phyloP scores from a whole-genome alignment of 1,140 invertebrate species.

The Druon quercuslanigerum region DNA sequence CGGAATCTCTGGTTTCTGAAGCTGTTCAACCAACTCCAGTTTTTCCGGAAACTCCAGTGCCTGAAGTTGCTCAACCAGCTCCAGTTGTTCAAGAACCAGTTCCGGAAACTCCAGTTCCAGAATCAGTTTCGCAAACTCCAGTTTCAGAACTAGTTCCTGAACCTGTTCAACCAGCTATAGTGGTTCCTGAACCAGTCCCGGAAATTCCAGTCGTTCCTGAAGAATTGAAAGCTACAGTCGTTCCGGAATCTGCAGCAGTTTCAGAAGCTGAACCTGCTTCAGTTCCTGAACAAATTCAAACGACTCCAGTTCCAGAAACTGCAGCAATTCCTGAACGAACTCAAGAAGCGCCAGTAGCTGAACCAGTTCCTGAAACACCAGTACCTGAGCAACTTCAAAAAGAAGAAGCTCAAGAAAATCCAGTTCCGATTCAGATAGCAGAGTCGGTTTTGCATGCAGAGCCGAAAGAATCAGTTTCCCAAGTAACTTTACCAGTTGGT shows the following conservation, averaged over 20 bases:
- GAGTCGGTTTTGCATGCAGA: constrained; percentile 70
- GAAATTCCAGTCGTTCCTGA: constrained; percentile 16
- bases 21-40: constrained; percentile 21
- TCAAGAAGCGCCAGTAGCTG: constrained; percentile 13
- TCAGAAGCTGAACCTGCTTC: not conserved
- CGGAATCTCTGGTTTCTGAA: not conserved
- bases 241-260: not conserved
- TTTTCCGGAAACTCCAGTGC: constrained; percentile 35
- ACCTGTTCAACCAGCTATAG: constrained; percentile 2
- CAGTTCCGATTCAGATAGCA: constrained; percentile 71
- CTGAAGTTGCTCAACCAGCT: constrained; percentile 2
- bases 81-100: not conserved
- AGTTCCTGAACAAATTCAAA: not conserved
- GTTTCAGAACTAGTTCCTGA: constrained; percentile 41
- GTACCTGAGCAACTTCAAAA: not conserved
- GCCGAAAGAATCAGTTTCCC: constrained; percentile 64
- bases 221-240: constrained; percentile 37
- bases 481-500: constrained; percentile 54
- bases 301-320: not conserved
- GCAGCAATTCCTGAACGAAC: not conserved
- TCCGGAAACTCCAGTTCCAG: not conserved
- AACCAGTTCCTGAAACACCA: constrained; percentile 12
- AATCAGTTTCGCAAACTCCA: not conserved
- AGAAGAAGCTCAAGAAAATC: constrained; percentile 28
- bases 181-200: constrained; percentile 32